Evolutionary conservation across 2,888 invertebrate genomes (phyloP).

Genomic region (Mythimna albipuncta): DNA sequence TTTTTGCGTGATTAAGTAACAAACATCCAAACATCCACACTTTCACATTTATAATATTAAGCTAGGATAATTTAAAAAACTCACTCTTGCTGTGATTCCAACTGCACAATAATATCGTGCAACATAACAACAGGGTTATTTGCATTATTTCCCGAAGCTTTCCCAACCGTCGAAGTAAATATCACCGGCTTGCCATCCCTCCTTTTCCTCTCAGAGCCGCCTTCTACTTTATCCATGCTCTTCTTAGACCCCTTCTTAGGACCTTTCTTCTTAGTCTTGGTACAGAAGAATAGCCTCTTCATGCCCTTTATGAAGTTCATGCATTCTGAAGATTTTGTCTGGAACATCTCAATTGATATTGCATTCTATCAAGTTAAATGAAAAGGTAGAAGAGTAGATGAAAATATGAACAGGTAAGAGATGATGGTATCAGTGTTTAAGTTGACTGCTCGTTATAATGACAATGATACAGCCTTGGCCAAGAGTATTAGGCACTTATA

Average conservation of each 20-base stretch:
- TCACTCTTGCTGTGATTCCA: slow-evolving; percentile 92
- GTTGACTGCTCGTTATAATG: too few relatives aligned
- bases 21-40: too few relatives aligned
- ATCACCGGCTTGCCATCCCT: slow-evolving; percentile 79
- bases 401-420: background rate
- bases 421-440: background rate
- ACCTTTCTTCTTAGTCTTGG: slow-evolving; percentile 81
- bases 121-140: slow-evolving; percentile 91
- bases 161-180: slow-evolving; percentile 87
- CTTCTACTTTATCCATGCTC: slow-evolving; percentile 60
- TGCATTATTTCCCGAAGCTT: slow-evolving; percentile 82
- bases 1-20: too few relatives aligned
- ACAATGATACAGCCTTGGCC: too few relatives aligned
- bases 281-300: slow-evolving; percentile 87
- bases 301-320: slow-evolving; percentile 85
- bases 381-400: background rate
- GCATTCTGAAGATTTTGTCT: slow-evolving; percentile 85
- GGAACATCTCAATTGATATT: slow-evolving; percentile 59
- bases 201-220: slow-evolving; percentile 63
- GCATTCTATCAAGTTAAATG: slow-evolving; percentile 34
- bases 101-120: slow-evolving; percentile 93
- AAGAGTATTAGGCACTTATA: too few relatives aligned
- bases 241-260: slow-evolving; percentile 69
- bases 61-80: too few relatives aligned
- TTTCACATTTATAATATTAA: too few relatives aligned